phyloP scores from a whole-genome alignment of 2,888 invertebrate species.

The Tiphia femorata region DNA sequence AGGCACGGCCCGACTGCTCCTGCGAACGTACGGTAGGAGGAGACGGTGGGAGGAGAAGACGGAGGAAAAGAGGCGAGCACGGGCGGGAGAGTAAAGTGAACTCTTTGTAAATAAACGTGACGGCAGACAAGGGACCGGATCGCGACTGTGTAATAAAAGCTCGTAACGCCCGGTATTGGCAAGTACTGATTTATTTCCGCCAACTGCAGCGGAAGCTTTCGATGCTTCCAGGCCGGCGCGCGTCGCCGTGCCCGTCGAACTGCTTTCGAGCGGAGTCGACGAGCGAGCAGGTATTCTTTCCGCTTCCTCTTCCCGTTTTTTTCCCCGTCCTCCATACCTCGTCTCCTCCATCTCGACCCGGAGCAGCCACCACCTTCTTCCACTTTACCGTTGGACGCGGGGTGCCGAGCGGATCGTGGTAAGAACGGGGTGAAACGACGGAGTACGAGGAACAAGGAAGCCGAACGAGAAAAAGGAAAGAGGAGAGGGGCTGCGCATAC shows the following conservation, averaged over 20 bases:
- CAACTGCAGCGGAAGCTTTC: slow-evolving; percentile 39
- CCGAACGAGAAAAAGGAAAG: background rate
- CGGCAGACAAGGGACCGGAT: slow-evolving; percentile 34
- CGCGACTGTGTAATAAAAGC: slow-evolving; percentile 59
- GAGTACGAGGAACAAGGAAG: slow-evolving; percentile 4
- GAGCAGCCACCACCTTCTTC: too few species aligned
- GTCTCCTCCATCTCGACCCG: too few species aligned
- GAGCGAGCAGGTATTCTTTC: too few species aligned
- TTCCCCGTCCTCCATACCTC: too few species aligned
- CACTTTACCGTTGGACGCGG: too few species aligned
- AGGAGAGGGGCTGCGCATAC: background rate
- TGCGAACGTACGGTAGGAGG: too few species aligned
- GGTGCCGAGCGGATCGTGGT: background rate
- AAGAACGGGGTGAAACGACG: background rate
- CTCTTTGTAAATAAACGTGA: slow-evolving; percentile 48
- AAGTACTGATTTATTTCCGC: slow-evolving; percentile 60
- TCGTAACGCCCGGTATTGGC: slow-evolving; percentile 61
- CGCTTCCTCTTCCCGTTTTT: too few species aligned
- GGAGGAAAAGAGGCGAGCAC: background rate
- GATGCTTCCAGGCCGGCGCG: slow-evolving; percentile 15
- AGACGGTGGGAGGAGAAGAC: background rate
- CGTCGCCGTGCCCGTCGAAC: too few species aligned
- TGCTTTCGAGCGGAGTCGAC: too few species aligned
- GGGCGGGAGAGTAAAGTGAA: slow-evolving; percentile 9
- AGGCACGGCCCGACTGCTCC: too few species aligned